phyloP scores from a whole-genome alignment of 2,113 vertebrate genomes.

The Oreochromis niloticus region DNA sequence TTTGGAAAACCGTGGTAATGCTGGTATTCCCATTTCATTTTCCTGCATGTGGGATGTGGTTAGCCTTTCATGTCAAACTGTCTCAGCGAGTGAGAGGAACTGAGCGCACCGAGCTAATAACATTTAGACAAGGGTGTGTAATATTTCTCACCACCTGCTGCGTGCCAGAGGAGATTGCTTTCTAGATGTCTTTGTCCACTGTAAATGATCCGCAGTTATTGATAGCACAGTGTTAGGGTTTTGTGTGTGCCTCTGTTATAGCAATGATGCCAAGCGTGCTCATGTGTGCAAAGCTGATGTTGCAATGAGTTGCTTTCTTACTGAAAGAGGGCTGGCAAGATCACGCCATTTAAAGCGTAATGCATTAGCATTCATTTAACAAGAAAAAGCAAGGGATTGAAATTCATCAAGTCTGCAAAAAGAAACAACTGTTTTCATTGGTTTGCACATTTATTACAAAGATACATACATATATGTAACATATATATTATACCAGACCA shows the following conservation, averaged over 20 bases:
- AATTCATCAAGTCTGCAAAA: neutral
- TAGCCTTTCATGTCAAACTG: slow-evolving; percentile 25
- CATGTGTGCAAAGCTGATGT: neutral
- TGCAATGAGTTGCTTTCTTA: neutral
- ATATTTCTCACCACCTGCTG: neutral
- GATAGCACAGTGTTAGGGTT: neutral
- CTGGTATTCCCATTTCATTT: slow-evolving; percentile 46
- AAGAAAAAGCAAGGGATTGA: neutral
- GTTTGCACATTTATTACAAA: neutral
- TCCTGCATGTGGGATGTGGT: slow-evolving; percentile 44
- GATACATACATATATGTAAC: neutral
- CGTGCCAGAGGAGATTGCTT: neutral
- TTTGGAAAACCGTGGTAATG: slow-evolving; percentile 62
- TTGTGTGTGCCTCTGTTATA: neutral
- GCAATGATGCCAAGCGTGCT: neutral
- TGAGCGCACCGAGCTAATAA: neutral
- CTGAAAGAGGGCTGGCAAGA: neutral
- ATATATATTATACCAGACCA: neutral
- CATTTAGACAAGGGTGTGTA: neutral
- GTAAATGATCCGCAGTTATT: neutral
- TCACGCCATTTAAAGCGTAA: neutral
- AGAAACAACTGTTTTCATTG: neutral
- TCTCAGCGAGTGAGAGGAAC: slow-evolving; percentile 20
- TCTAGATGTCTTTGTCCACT: neutral
- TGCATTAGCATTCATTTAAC: neutral